phyloP scores from a whole-genome alignment of 2,797 vertebrate species.

The Balearica regulorum region DNA sequence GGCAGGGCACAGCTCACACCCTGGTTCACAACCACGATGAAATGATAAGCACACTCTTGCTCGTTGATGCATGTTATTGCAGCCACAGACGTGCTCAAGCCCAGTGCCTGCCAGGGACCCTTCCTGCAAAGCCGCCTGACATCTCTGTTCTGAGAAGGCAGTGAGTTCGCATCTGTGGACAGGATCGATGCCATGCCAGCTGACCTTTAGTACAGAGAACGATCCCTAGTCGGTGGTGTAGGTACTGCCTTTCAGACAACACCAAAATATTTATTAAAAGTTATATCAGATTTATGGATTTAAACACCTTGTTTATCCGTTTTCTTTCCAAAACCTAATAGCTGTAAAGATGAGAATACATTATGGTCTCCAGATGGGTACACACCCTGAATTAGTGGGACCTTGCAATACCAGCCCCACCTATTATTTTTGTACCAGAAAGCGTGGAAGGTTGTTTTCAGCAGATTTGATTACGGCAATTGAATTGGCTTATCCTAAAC shows the following conservation, averaged over 20 bases:
- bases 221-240: not conserved
- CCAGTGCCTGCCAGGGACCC: not conserved
- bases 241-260: not conserved
- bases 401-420: not conserved
- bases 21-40: not conserved
- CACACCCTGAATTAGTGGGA: not conserved
- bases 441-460: not conserved
- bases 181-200: not conserved
- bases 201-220: not conserved
- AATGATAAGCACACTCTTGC: not conserved
- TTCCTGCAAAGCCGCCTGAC: not conserved
- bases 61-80: rapidly evolving
- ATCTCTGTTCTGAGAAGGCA: not conserved
- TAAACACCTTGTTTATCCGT: not conserved
- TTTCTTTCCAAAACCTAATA: not conserved
- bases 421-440: not conserved
- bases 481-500: not conserved
- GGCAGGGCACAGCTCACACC: not conserved
- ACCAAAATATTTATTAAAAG: not conserved
- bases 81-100: not conserved
- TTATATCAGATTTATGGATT: not conserved
- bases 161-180: rapidly evolving
- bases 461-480: not conserved
- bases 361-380: not conserved
- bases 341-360: not conserved